A percentile compares a stretch with the other conserved stretches of the same genome.
Conservation (phyloP, 2,113 vertebrate genomes). For the Solea solea region DNA sequence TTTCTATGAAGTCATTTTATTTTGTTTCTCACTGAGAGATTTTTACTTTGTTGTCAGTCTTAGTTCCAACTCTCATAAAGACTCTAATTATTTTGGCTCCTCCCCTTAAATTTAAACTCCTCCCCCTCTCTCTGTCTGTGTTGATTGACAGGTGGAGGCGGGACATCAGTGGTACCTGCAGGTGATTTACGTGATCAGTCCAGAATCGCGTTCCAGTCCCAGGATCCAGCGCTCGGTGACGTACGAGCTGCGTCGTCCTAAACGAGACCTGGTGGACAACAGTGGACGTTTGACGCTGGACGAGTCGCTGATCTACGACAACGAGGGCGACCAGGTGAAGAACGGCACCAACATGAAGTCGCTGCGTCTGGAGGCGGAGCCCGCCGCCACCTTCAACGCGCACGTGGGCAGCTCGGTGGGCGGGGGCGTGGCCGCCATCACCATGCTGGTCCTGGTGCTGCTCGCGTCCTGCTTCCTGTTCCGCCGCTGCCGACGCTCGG, state of each 20-base stretch:
- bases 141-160: slow-evolving; percentile 89
- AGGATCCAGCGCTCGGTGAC: slow-evolving; percentile 89
- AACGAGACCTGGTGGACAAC: slow-evolving; percentile 84
- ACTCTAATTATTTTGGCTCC: too few species aligned
- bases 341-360: slow-evolving; percentile 99
- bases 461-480: slow-evolving; percentile 85
- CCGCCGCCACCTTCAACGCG: slow-evolving; percentile 78
- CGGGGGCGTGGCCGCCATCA: slow-evolving; percentile 83
- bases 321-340: slow-evolving; percentile 93
- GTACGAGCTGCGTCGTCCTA: slow-evolving; percentile 72
- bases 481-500: slow-evolving; percentile 77
- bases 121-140: not conserved
- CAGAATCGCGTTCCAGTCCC: slow-evolving; percentile 85
- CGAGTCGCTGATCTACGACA: slow-evolving; percentile 94
- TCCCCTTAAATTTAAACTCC: too few species aligned
- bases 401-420: slow-evolving; percentile 87
- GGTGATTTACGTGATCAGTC: slow-evolving; percentile 95
- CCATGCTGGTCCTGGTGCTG: slow-evolving; percentile 85
- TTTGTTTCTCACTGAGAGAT: too few species aligned
- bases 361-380: slow-evolving; percentile 84
- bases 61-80: too few species aligned
- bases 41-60: too few species aligned
- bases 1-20: too few species aligned
- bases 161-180: slow-evolving; percentile 99
- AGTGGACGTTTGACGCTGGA: slow-evolving; percentile 81